These are phyloP conservation scores for Luffia ferchaultella DNA, from an alignment of 2,888 invertebrate species.

Conservation along the genomic window DNA sequence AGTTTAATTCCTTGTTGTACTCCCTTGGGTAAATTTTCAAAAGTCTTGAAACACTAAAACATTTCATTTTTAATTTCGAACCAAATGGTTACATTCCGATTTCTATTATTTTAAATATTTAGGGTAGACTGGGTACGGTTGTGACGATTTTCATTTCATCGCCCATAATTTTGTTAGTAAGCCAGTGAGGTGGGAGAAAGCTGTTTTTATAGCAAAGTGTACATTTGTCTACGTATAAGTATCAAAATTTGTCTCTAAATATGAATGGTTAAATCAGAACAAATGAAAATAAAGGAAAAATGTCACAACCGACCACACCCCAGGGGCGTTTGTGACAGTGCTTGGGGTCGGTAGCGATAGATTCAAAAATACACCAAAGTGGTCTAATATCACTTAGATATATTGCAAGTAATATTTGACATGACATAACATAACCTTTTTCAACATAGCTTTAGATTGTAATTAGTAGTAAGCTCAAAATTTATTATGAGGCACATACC, in stretches of 20 bases:
- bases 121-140: conserved; percentile 3
- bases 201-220: background rate
- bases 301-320: conserved; percentile 11
- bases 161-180: conserved; percentile 1
- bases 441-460: no score
- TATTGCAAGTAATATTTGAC: no score
- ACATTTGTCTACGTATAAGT: conserved; percentile 4
- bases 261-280: background rate
- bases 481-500: no score
- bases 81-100: no score
- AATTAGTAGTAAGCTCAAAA: no score
- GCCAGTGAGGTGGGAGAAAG: conserved; percentile 1
- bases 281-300: conserved; percentile 2
- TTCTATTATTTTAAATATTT: no score
- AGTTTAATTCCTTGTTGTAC: no score
- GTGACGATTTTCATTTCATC: conserved; percentile 5
- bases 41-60: no score
- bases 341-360: conserved; percentile 10
- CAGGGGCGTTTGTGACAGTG: conserved; percentile 10
- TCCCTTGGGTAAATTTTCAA: no score
- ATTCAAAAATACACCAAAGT: background rate
- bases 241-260: conserved; percentile 3
- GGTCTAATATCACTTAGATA: no score
- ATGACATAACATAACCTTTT: no score
- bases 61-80: no score